These are phyloP conservation scores for Heterodera carotae DNA, from an alignment of 1,140 invertebrate genomes.

Conservation along the genomic window DNA sequence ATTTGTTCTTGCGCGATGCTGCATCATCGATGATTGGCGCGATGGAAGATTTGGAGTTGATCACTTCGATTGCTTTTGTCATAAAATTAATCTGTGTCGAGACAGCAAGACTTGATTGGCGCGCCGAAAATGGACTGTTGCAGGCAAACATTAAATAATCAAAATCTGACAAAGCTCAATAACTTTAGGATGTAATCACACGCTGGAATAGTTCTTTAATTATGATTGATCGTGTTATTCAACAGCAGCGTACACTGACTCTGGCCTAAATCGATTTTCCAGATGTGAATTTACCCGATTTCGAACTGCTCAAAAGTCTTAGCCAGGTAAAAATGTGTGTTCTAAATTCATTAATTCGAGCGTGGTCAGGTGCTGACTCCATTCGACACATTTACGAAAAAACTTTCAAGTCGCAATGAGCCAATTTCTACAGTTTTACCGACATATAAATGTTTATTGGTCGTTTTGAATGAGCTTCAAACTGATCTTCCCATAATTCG, in stretches of 20 bases:
- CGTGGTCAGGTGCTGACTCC: not conserved
- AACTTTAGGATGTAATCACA: not conserved
- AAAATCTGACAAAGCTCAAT: too few species aligned
- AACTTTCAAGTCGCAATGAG: not conserved
- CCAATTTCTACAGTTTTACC: not conserved
- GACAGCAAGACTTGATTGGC: too few species aligned
- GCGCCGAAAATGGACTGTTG: too few species aligned
- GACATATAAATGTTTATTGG: not conserved
- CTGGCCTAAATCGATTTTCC: constrained; percentile 1
- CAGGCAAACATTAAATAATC: too few species aligned
- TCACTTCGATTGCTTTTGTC: constrained; percentile 1
- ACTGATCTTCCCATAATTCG: not conserved
- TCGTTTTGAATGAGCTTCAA: not conserved
- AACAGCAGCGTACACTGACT: not conserved
- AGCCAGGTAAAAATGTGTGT: too few species aligned
- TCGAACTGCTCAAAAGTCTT: not conserved
- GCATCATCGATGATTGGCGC: not conserved
- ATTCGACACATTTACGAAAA: not conserved
- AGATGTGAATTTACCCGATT: not conserved
- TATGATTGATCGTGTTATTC: not conserved
- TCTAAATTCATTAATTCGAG: not conserved
- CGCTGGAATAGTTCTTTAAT: not conserved
- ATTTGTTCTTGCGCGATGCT: not conserved
- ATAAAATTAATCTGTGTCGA: not conserved
- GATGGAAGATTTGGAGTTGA: not conserved